Conservation (phyloP, 2,113 vertebrate genomes). For the Syngnathoides biaculeatus region DNA sequence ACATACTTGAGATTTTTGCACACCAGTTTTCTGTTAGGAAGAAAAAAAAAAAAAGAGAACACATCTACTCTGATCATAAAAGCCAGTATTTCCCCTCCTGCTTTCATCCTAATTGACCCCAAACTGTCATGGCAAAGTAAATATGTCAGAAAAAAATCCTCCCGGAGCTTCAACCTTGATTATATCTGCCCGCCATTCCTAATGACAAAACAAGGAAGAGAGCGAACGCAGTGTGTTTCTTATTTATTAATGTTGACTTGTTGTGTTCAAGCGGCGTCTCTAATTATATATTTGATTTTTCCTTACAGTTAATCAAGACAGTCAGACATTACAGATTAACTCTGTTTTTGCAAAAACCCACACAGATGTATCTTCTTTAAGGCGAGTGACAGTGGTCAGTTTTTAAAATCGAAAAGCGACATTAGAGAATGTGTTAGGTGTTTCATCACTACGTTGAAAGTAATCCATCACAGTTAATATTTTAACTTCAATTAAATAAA, state of each 20-base stretch:
- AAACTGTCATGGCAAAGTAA: constrained; percentile 57
- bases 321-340: not conserved
- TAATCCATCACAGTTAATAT: too few species aligned
- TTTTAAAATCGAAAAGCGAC: not conserved
- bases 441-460: not conserved
- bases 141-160: constrained; percentile 34
- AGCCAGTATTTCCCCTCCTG: constrained; percentile 33
- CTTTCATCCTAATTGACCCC: constrained; percentile 58
- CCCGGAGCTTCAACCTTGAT: constrained; percentile 34
- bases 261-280: constrained; percentile 7
- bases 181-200: constrained; percentile 29
- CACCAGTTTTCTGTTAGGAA: not conserved
- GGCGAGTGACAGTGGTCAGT: not conserved
- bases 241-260: constrained; percentile 37
- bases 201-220: constrained; percentile 32
- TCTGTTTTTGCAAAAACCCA: not conserved
- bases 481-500: too few species aligned
- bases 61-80: constrained; percentile 49
- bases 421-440: not conserved
- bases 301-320: constrained; percentile 11
- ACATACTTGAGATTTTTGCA: constrained; percentile 18
- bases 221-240: constrained; percentile 34
- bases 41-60: constrained; percentile 11
- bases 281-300: not conserved
- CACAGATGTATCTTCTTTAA: not conserved